Base-by-base conservation (phyloP, 2,797 vertebrate species). In the Enteromius fasciolatus region DNA sequence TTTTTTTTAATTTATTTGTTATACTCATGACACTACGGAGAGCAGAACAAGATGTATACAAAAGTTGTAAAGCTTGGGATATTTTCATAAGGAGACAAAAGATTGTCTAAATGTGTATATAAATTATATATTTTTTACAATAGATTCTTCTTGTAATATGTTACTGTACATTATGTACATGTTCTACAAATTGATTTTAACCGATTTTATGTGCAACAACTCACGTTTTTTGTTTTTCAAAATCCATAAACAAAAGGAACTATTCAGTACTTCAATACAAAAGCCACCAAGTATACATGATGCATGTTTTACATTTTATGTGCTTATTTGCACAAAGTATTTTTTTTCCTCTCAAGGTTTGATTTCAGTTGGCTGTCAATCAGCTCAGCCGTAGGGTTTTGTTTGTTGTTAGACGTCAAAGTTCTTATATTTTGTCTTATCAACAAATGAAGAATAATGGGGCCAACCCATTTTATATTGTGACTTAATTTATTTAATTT, bases 401-500 rank as follows among this genome's bases (percentile, higher is more conserved):
- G 77, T 89, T 85, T 85, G 75, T 87, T 87, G 80, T 89, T 87
- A 85, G 87, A 89, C 84, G 63, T 88, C 87, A 88, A 83, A 83
- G 87, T 89, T 89, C 84, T 88, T 88, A 80, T 87, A 87, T 89
- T 90, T 87, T 78, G 88, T 89, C 84, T 88, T 87, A 78, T 83
- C 50, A 85, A 85, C 88, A 90, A 90, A 89, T 91, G 87, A 90
- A 90, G 87, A 88, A 85, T 89, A 81, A 87, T 88, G 89, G 89
- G 90, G 85, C 12, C 63, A 76, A 81, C 90, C 88, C 87, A 81
- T 87, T 89, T 80, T 90, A 88, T 90, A 86, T 89, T 87, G 84
- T 88, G 84, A 85, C 86, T 90, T 89, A 89, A 89, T 88, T 90
- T 91, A 90, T 91, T 90, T 88, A 88, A 90, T 90, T 91, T 91